Evolutionary conservation across 2,888 invertebrate species (phyloP).

Genomic region (Melieria crassipennis): DNA sequence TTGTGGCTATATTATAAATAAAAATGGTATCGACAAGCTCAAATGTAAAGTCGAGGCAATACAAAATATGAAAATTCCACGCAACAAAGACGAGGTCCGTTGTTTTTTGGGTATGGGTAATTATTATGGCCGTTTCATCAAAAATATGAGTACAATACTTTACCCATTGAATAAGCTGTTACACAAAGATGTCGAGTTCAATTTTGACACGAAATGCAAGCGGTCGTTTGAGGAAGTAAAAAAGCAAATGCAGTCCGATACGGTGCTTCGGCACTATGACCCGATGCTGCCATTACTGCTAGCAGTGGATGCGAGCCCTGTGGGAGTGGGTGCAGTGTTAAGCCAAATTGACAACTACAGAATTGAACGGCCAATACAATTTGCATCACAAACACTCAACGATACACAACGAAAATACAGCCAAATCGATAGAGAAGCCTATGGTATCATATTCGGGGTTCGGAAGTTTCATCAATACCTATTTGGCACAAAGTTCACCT

Average conservation of each 20-base stretch:
- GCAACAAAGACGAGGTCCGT: conserved; percentile 47
- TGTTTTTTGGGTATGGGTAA: conserved; percentile 49
- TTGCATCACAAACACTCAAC: conserved; percentile 53
- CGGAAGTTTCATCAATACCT: conserved; percentile 4
- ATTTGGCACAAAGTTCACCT: conserved; percentile 37
- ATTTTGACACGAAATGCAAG: conserved; percentile 45
- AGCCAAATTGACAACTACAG: conserved; percentile 45
- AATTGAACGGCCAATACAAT: conserved; percentile 53
- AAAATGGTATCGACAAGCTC: conserved; percentile 52
- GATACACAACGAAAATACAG: conserved; percentile 38
- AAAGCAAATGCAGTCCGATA: conserved; percentile 41
- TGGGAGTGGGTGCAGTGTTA: conserved; percentile 53
- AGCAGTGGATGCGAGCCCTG: conserved; percentile 50
- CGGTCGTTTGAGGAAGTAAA: conserved; percentile 49
- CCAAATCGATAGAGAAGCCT: conserved; percentile 48
- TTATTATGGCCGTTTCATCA: conserved; percentile 56
- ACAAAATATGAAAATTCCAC: conserved; percentile 44
- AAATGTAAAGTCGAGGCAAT: conserved; percentile 53
- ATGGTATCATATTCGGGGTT: conserved; percentile 55
- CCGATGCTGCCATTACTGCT: conserved; percentile 47
- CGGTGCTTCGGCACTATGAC: conserved; percentile 48
- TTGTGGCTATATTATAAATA: conserved; percentile 49
- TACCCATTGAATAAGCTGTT: conserved; percentile 51
- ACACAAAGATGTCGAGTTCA: conserved; percentile 44
- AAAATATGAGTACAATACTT: conserved; percentile 49